A percentile compares a stretch with the other conserved stretches of the same genome.
Conservation (phyloP, 2,113 vertebrate species). For the Gopherus flavomarginatus region DNA sequence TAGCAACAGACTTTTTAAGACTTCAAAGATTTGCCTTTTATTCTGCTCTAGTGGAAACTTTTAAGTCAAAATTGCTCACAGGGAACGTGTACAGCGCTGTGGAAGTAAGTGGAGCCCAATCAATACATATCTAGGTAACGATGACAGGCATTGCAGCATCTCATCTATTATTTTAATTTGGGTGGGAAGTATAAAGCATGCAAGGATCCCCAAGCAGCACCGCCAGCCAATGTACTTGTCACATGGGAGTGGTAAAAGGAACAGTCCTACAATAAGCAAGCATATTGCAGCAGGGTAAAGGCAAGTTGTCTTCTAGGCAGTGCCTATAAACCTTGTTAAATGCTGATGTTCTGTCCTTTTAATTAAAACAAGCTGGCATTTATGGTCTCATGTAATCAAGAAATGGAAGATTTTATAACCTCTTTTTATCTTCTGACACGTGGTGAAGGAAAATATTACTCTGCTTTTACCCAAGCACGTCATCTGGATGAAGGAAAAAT, state of each 20-base stretch:
- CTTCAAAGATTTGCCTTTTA: conserved; percentile 18
- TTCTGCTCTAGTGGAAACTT: not conserved
- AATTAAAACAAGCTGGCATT: conserved; percentile 88
- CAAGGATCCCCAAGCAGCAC: not conserved
- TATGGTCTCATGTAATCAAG: conserved; percentile 76
- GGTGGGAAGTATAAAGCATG: not conserved
- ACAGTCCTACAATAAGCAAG: not conserved
- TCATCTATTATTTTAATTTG: not conserved
- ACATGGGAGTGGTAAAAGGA: accelerated
- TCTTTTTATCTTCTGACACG: conserved; percentile 51
- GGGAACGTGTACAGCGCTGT: not conserved
- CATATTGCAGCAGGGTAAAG: not conserved
- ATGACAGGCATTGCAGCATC: not conserved
- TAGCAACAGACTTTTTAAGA: not conserved
- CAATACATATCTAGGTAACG: not conserved
- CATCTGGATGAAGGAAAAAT: conserved; percentile 26
- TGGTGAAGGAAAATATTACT: conserved; percentile 31
- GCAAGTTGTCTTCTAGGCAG: not conserved
- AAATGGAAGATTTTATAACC: conserved; percentile 51
- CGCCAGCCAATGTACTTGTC: not conserved
- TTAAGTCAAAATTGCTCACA: not conserved
- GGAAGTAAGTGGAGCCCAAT: not conserved
- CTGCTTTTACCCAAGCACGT: not conserved
- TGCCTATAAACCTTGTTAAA: conserved; percentile 83
- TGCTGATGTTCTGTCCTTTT: conserved; percentile 81